Evolutionary conservation across 1,140 invertebrate species (phyloP).

Genomic region (Bilobella aurantiaca): DNA sequence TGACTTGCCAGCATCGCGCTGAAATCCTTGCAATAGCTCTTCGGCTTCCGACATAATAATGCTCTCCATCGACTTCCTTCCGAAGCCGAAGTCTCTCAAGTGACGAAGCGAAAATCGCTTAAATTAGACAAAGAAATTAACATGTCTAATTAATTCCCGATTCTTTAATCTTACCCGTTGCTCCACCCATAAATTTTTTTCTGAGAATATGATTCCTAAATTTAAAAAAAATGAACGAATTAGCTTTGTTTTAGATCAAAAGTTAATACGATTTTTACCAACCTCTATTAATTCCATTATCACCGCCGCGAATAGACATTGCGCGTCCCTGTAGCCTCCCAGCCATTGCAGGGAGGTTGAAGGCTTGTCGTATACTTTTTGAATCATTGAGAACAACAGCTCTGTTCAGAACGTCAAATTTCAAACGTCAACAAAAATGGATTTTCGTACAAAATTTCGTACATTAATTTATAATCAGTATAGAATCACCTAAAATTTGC

Average conservation of each 20-base stretch:
- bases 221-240: no score
- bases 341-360: neutral
- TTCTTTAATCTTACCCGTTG: neutral
- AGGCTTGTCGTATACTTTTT: neutral
- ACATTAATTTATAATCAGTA: no score
- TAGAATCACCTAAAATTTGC: neutral
- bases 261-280: no score
- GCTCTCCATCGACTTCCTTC: slow-evolving; percentile 1
- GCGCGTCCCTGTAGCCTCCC: neutral
- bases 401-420: neutral
- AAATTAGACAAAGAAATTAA: neutral
- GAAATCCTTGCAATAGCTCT: neutral
- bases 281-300: neutral
- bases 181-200: neutral
- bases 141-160: neutral
- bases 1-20: neutral
- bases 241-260: no score
- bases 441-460: no score
- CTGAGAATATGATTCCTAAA: neutral
- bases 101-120: neutral
- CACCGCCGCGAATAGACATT: neutral
- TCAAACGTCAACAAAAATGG: no score
- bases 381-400: neutral
- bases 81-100: slow-evolving; percentile 1
- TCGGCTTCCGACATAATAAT: neutral